Evolutionary conservation across 2,797 vertebrate genomes (phyloP), one percentile per base, ranked within the genome.

Genomic region (Pseudomugil tenellus): DNA sequence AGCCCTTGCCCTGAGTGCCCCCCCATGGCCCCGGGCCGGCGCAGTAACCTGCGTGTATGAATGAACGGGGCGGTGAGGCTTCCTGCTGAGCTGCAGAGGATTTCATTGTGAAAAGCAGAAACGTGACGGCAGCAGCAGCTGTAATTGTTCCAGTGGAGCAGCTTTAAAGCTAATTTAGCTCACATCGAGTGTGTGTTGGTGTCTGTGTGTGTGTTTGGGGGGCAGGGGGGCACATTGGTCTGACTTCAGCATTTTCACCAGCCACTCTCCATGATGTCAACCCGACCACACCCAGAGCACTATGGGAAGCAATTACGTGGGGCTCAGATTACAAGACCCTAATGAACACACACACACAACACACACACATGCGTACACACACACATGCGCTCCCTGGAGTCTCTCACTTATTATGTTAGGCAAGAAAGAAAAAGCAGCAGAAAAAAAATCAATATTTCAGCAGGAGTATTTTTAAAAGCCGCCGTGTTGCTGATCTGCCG

Each of bases 371-470:
- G 64, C 63, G 64, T 12, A 29, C 54, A 35, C 59, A 54, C 70
- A 63, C 65, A 63, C 61, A 43, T 34, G 61, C 67, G 58, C 54
- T 25, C 88, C 80, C 88, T 76, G 67, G 84, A 91, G 90, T 91
- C 88, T 90, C 85, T 87, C 92, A 91, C 90, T 93, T 92, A 93
- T 94, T 93, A 91, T 79, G 85, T 92, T 89, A 88, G 85, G 79
- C 82, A 87, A 87, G 83, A 89, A 87, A 86, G 81, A 87, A 82
- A 81, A 89, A 89, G 84, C 84, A 87, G 81, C 80, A 84, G 79
- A 80, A 80, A 71, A 70, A 83, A 90, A 89, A 92, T 93, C 92
- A 91, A 93, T 91, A 93, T 91, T 92, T 92, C 86, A 90, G 88
- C 80, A 78, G 87, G 80, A 89, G 85, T 89, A 88, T 92, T 93